phyloP scores from a whole-genome alignment of 2,797 vertebrate species.

The Falco columbarius region DNA sequence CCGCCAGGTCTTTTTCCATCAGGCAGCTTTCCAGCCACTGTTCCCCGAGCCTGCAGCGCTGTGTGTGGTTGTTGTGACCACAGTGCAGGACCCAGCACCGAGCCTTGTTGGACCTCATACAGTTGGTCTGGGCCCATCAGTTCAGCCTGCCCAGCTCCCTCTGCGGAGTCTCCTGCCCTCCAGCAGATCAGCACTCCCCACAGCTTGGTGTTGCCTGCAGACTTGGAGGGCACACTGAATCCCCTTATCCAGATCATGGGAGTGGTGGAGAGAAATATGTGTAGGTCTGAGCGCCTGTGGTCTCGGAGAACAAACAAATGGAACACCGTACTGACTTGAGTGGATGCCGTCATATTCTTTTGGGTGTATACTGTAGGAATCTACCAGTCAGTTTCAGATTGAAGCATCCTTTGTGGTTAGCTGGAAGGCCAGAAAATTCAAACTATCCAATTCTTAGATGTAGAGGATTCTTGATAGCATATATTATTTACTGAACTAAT shows the following conservation, averaged over 20 bases:
- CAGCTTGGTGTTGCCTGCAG: neutral
- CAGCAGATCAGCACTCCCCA: neutral
- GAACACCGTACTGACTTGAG: neutral
- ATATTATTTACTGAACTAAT: neutral
- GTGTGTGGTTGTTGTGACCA: no score
- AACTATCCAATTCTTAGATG: neutral
- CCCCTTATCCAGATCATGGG: neutral
- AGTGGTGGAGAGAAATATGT: neutral
- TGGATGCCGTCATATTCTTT: neutral
- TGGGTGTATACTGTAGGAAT: neutral
- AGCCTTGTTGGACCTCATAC: no score
- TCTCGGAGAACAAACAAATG: neutral
- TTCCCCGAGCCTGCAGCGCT: neutral
- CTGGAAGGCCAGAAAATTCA: neutral
- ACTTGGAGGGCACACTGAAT: neutral
- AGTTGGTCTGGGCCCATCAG: rapidly evolving
- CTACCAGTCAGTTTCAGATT: neutral
- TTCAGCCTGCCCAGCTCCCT: neutral
- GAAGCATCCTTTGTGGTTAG: neutral
- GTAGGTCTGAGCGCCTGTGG: neutral
- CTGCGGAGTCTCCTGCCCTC: neutral
- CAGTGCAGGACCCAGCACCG: no score
- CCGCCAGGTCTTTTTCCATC: no score
- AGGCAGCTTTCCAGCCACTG: neutral
- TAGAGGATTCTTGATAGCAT: neutral